These are phyloP conservation scores for Drosophila paracracens DNA, from an alignment of 2,888 invertebrate species.

Conservation along the genomic window DNA sequence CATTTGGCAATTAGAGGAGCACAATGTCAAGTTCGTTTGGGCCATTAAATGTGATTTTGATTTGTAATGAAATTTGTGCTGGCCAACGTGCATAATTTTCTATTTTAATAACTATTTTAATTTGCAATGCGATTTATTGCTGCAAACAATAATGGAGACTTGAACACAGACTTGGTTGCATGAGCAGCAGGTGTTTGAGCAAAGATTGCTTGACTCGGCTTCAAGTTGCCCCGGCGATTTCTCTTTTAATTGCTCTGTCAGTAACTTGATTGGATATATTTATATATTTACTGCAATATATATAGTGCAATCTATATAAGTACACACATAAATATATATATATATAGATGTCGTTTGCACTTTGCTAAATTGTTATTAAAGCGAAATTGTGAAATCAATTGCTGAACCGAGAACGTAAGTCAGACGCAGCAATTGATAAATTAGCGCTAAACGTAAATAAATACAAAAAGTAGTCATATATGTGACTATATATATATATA, in stretches of 20 bases:
- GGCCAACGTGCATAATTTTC: constrained; percentile 33
- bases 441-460: constrained; percentile 49
- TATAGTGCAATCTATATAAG: constrained; percentile 27
- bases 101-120: constrained; percentile 27
- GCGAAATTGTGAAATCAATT: constrained; percentile 64
- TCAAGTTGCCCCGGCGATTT: constrained; percentile 17
- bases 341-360: constrained; percentile 58
- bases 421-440: constrained; percentile 73
- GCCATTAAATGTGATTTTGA: constrained; percentile 60
- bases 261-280: constrained; percentile 10
- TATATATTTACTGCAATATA: constrained; percentile 1
- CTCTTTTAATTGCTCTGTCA: constrained; percentile 29
- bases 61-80: constrained; percentile 16
- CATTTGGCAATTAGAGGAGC: constrained; percentile 55
- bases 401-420: constrained; percentile 63
- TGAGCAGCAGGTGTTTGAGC: constrained; percentile 2
- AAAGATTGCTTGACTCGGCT: constrained; percentile 27
- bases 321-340: constrained; percentile 11
- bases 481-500: background rate
- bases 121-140: background rate
- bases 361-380: constrained; percentile 64
- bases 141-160: constrained; percentile 27
- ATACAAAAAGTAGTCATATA: constrained; percentile 7
- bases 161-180: constrained; percentile 7
- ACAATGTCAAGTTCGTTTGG: constrained; percentile 68